Conservation (phyloP, 2,113 vertebrate species). For the Bubo scandiacus region DNA sequence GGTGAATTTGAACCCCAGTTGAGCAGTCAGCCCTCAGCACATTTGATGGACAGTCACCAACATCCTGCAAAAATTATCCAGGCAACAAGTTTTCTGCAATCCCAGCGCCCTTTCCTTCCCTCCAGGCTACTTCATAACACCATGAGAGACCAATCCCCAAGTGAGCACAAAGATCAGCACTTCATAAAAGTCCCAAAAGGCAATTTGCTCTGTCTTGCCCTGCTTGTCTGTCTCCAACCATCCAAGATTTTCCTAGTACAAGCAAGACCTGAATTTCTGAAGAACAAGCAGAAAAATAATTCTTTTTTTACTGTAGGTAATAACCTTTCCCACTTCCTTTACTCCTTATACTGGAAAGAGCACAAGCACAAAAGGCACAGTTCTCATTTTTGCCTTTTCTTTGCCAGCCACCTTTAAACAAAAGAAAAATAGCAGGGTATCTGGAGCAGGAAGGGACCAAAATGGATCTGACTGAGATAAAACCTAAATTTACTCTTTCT, state of each 20-base stretch:
- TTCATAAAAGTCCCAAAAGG: background rate
- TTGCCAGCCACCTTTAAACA: conserved; percentile 45
- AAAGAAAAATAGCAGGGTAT: background rate
- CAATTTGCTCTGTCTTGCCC: background rate
- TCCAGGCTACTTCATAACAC: background rate
- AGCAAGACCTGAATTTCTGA: background rate
- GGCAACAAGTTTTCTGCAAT: background rate
- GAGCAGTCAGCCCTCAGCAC: background rate
- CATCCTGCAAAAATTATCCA: background rate
- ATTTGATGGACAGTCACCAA: background rate
- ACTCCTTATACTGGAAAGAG: background rate
- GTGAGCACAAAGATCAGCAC: background rate
- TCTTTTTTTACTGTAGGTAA: background rate
- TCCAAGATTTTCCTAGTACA: background rate
- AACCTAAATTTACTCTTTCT: conserved; percentile 23
- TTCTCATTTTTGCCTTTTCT: background rate
- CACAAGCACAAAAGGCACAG: background rate
- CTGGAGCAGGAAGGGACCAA: conserved; percentile 16
- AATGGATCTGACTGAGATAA: conserved; percentile 13
- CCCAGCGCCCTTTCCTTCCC: background rate
- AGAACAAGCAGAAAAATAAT: background rate
- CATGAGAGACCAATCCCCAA: background rate
- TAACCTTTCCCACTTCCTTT: background rate
- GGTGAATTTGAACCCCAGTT: background rate
- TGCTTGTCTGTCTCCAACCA: background rate